A percentile compares a stretch with the other conserved stretches of the same genome.
Evolutionary conservation across 2,888 invertebrate genomes (phyloP).

Genomic region (Bembecia ichneumoniformis): DNA sequence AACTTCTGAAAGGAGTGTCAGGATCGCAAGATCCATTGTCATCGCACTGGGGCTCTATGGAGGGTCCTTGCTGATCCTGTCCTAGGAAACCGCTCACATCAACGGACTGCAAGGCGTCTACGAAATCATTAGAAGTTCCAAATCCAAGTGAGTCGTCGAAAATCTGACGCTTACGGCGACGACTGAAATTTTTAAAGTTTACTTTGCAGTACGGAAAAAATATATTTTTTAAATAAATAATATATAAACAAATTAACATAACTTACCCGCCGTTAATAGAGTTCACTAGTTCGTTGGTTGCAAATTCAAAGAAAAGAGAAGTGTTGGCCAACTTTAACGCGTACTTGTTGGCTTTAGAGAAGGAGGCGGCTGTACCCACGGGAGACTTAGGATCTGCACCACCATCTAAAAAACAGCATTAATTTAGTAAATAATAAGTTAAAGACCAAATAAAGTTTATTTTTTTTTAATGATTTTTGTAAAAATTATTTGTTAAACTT

Average conservation of each 20-base stretch:
- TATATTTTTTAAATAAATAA: background rate
- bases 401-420: conserved; percentile 68
- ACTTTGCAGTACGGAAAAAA: background rate
- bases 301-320: conserved; percentile 87
- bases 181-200: conserved; percentile 30
- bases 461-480: background rate
- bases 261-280: conserved; percentile 70
- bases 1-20: conserved; percentile 78
- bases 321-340: conserved; percentile 88
- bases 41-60: conserved; percentile 80
- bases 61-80: conserved; percentile 70
- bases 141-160: conserved; percentile 74
- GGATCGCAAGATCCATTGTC: conserved; percentile 81
- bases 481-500: conserved; percentile 31
- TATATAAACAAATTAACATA: background rate
- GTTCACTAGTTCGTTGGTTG: conserved; percentile 88
- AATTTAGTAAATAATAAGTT: too few species aligned
- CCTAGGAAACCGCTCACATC: conserved; percentile 82
- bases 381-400: conserved; percentile 90
- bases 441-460: too few species aligned
- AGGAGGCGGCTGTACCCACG: conserved; percentile 89
- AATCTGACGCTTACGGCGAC: conserved; percentile 80
- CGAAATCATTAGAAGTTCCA: conserved; percentile 74
- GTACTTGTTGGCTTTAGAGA: conserved; percentile 89
- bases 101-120: conserved; percentile 83